Percentiles rank a stretch among this genome's conserved stretches.
Conservation (phyloP, 1,140 invertebrate species). For the Limonius californicus region DNA sequence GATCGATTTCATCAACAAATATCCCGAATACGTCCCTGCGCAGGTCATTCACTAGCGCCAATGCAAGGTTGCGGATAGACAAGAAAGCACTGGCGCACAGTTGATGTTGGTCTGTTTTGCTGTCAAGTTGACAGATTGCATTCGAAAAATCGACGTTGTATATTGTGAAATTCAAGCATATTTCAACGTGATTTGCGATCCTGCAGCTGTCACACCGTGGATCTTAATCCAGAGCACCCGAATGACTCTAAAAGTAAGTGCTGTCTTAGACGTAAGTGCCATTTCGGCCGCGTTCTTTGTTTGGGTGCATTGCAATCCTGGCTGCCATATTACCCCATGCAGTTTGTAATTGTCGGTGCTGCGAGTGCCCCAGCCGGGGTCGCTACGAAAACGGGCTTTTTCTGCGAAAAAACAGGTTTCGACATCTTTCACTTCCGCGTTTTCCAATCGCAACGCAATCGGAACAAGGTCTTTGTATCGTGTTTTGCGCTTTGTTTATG, state of each 20-base stretch:
- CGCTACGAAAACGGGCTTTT: background rate
- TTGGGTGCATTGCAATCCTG: slow-evolving; percentile 15
- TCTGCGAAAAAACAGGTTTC: background rate
- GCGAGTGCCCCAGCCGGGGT: background rate
- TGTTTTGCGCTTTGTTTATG: slow-evolving; percentile 4
- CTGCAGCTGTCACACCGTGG: slow-evolving; percentile 11
- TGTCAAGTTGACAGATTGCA: slow-evolving; percentile 20
- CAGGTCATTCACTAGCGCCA: background rate
- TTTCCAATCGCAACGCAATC: background rate
- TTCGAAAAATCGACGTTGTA: slow-evolving; percentile 21
- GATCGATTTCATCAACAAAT: too few species aligned
- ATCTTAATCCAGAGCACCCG: slow-evolving; percentile 11
- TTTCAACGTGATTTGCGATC: slow-evolving; percentile 15
- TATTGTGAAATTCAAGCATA: slow-evolving; percentile 20
- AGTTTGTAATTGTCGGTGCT: background rate
- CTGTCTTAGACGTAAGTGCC: background rate
- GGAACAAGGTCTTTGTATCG: slow-evolving; percentile 1
- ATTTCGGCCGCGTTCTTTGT: slow-evolving; percentile 22
- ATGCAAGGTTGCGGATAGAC: background rate
- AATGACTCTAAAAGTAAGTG: slow-evolving; percentile 32
- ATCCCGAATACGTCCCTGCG: background rate
- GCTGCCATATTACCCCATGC: slow-evolving; percentile 28
- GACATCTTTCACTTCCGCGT: slow-evolving; percentile 11
- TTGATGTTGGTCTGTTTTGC: slow-evolving; percentile 18
- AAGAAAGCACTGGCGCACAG: background rate